Percentiles rank a stretch among this genome's conserved stretches.
Evolutionary conservation across 2,797 vertebrate species (phyloP).

Genomic region (Pseudotriccus pelzelni): DNA sequence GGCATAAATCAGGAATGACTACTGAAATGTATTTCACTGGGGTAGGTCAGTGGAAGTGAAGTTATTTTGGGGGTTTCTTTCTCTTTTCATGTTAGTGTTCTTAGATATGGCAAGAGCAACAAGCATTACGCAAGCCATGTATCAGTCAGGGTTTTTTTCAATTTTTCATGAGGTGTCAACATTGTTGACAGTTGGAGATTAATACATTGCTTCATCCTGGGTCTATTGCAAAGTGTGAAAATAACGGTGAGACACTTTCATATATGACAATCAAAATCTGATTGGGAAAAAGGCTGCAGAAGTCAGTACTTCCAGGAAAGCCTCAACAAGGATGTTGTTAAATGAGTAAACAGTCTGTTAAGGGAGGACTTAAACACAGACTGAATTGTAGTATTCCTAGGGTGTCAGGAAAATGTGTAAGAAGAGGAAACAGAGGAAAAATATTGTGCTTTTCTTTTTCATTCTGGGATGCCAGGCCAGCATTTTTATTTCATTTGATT

Average conservation of each 20-base stretch:
- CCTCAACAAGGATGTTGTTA: not conserved
- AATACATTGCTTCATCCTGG: not conserved
- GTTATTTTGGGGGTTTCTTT: not conserved
- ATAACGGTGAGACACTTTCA: not conserved
- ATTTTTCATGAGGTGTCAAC: slow-evolving; percentile 35
- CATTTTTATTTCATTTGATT: not conserved
- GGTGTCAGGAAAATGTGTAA: not conserved
- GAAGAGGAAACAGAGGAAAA: not conserved
- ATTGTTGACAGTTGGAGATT: slow-evolving; percentile 20
- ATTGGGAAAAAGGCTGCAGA: not conserved
- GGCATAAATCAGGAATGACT: not conserved
- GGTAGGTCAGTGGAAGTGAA: not conserved
- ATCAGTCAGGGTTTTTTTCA: not conserved
- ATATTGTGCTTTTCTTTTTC: not conserved
- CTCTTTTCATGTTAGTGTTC: not conserved
- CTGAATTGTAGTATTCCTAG: not conserved
- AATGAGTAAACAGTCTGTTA: not conserved
- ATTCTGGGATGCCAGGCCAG: not conserved
- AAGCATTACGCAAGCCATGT: not conserved
- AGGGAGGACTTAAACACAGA: not conserved
- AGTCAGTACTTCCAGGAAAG: not conserved
- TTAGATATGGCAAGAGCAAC: not conserved
- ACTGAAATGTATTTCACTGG: not conserved
- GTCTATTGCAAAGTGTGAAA: not conserved
- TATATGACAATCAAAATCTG: not conserved